Evolutionary conservation across 2,888 invertebrate genomes (phyloP).

Genomic region (Perithous albicinctus): DNA sequence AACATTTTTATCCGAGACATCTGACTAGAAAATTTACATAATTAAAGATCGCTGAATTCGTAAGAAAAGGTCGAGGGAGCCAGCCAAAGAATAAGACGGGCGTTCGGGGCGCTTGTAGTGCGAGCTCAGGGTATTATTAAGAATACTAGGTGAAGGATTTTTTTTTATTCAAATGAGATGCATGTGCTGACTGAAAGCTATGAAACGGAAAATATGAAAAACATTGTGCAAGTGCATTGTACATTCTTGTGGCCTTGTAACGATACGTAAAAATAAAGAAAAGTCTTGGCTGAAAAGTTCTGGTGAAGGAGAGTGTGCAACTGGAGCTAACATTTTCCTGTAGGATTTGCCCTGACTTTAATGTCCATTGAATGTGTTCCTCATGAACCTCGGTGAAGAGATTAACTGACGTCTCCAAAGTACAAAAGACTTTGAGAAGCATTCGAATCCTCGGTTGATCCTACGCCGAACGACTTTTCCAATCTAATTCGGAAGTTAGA

Average conservation of each 20-base stretch:
- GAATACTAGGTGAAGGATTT: conserved; percentile 8
- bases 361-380: background rate
- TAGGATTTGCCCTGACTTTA: background rate
- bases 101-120: background rate
- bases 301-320: background rate
- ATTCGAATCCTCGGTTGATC: conserved; percentile 27
- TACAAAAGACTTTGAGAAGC: conserved; percentile 8
- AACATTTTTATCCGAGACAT: conserved; percentile 52
- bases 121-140: conserved; percentile 29
- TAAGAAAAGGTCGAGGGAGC: conserved; percentile 2
- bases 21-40: conserved; percentile 51
- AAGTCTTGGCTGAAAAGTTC: background rate
- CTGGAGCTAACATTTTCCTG: too few relatives aligned
- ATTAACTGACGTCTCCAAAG: background rate
- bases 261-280: background rate
- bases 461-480: conserved; percentile 52
- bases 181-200: conserved; percentile 20
- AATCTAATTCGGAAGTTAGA: conserved; percentile 72
- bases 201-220: background rate
- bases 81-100: background rate
- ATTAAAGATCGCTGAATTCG: conserved; percentile 48
- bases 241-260: background rate
- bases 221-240: background rate
- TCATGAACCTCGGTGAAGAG: background rate
- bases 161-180: conserved; percentile 41